phyloP scores from a whole-genome alignment of 2,888 invertebrate genomes.

The Polydrusus tereticollis region DNA sequence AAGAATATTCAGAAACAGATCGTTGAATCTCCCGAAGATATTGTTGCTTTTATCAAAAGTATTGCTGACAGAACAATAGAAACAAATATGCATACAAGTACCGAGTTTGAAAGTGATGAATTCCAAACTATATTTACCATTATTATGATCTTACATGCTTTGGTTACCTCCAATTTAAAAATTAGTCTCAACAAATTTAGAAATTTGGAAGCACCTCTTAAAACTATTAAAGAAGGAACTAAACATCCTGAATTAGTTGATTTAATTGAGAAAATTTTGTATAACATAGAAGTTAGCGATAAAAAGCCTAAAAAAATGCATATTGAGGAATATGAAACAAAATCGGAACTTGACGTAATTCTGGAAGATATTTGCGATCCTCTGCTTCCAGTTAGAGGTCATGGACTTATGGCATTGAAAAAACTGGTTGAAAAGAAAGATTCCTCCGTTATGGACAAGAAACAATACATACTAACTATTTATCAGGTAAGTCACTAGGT shows the following conservation, averaged over 20 bases:
- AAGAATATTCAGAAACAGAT: constrained; percentile 67
- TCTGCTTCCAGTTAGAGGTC: constrained; percentile 83
- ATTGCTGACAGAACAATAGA: constrained; percentile 62
- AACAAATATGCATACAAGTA: constrained; percentile 53
- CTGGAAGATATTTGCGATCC: constrained; percentile 78
- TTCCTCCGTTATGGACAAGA: constrained; percentile 74
- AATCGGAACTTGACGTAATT: constrained; percentile 73
- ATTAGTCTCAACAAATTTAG: constrained; percentile 59
- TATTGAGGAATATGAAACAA: constrained; percentile 51
- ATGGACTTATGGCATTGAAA: constrained; percentile 80
- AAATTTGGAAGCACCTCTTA: constrained; percentile 59
- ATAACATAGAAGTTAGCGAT: constrained; percentile 36
- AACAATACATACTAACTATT: constrained; percentile 76
- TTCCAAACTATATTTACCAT: constrained; percentile 61
- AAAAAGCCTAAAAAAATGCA: constrained; percentile 6
- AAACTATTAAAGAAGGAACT: constrained; percentile 55
- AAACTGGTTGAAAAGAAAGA: constrained; percentile 79
- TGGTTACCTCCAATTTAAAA: constrained; percentile 60
- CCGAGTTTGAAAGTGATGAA: constrained; percentile 56
- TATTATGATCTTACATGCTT: constrained; percentile 62
- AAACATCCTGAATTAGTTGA: constrained; percentile 58
- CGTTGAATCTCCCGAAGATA: constrained; percentile 66
- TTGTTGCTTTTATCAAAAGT: constrained; percentile 69
- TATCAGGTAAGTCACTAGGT: constrained; percentile 80
- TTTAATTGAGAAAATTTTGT: constrained; percentile 55